These are phyloP conservation scores for Paramormyrops hopkinsi DNA, from an alignment of 2,797 vertebrate species.

Conservation along the genomic window DNA sequence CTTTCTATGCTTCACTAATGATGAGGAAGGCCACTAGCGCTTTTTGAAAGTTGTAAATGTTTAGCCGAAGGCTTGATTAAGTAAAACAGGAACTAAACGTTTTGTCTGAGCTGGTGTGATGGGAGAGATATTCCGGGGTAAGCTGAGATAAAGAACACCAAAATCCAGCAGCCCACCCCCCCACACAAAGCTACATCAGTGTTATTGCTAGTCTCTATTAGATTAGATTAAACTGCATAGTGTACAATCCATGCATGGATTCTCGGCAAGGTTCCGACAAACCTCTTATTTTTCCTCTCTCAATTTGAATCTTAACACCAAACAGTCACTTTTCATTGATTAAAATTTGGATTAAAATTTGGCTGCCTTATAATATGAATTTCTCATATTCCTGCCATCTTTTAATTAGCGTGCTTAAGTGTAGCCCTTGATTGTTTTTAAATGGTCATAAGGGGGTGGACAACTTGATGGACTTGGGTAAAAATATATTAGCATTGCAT, in stretches of 20 bases:
- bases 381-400: neutral
- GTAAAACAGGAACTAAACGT: neutral
- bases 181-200: neutral
- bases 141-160: neutral
- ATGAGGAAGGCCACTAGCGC: neutral
- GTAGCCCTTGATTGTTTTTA: neutral
- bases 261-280: constrained; percentile 25
- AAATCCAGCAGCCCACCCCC: neutral
- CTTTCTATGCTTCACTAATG: neutral
- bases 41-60: neutral
- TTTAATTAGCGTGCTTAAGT: neutral
- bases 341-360: neutral
- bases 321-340: constrained; percentile 42
- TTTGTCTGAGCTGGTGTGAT: neutral
- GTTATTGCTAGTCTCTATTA: neutral
- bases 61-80: neutral
- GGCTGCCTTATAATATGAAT: neutral
- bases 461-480: neutral
- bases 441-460: neutral
- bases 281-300: constrained; percentile 29
- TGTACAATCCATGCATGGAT: neutral
- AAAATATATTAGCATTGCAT: neutral
- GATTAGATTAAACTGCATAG: neutral
- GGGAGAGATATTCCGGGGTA: neutral
- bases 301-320: constrained; percentile 40